A percentile compares a stretch with the other conserved stretches of the same genome.
These are phyloP conservation scores for Ophonus ardosiacus DNA, from an alignment of 2,888 invertebrate genomes.

Conservation along the genomic window DNA sequence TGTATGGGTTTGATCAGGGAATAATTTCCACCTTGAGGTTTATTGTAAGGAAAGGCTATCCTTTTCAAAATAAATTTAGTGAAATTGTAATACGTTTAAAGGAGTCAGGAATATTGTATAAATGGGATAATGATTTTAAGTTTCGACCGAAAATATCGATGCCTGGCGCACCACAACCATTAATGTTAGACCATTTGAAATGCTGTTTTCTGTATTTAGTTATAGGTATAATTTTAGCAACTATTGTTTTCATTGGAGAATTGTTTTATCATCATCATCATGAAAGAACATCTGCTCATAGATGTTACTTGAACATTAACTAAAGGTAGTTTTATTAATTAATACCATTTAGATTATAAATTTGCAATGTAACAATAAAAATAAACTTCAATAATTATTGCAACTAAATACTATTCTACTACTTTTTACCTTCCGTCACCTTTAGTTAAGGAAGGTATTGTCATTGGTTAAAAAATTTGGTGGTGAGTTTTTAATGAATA, in stretches of 20 bases:
- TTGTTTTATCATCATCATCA: background rate
- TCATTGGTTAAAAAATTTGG: no score
- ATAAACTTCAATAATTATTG: no score
- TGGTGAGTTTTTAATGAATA: no score
- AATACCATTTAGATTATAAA: background rate
- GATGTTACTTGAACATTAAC: background rate
- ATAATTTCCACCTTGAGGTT: conserved; percentile 9
- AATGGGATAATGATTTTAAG: conserved; percentile 65
- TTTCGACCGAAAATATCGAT: background rate
- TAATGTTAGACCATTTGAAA: conserved; percentile 37
- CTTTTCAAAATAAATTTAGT: conserved; percentile 61
- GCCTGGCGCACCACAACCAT: conserved; percentile 4
- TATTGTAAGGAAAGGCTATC: conserved; percentile 62
- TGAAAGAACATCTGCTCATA: background rate
- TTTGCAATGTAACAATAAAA: background rate
- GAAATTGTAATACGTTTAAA: conserved; percentile 51
- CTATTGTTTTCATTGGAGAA: conserved; percentile 29
- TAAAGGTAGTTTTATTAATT: background rate
- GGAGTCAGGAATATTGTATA: conserved; percentile 64
- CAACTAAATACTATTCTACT: no score
- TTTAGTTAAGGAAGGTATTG: no score
- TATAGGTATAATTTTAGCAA: conserved; percentile 17
- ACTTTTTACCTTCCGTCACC: no score
- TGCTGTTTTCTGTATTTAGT: conserved; percentile 34
- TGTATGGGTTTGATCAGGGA: conserved; percentile 64